Percentiles rank a stretch among this genome's conserved stretches.
These are phyloP conservation scores for Pyxicephalus adspersus DNA, from an alignment of 2,113 vertebrate genomes.

Conservation along the genomic window DNA sequence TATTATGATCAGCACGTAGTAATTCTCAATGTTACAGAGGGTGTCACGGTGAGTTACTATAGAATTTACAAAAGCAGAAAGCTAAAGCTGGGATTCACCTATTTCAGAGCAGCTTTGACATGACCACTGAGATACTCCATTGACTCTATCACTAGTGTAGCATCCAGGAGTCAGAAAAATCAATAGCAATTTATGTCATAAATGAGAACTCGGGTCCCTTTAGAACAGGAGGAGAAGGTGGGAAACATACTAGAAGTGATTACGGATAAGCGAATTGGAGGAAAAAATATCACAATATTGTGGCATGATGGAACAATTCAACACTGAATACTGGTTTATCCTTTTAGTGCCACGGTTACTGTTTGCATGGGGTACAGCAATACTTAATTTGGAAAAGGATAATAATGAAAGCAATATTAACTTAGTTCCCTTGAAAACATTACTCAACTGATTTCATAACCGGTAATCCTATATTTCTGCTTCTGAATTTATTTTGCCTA, in stretches of 20 bases:
- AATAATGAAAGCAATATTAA: too few species aligned
- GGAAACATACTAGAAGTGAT: conserved; percentile 10
- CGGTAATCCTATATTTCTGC: too few species aligned
- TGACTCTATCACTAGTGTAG: background rate
- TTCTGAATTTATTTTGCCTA: too few species aligned
- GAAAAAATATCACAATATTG: background rate
- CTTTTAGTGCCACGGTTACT: background rate
- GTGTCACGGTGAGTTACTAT: background rate
- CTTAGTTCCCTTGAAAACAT: too few species aligned
- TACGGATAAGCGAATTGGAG: conserved; percentile 19
- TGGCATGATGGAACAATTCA: background rate
- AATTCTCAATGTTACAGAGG: background rate
- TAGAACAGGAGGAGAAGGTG: background rate
- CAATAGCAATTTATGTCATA: conserved; percentile 43
- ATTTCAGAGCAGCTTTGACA: conserved; percentile 4
- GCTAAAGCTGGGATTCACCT: background rate
- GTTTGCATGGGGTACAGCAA: background rate
- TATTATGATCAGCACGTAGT: background rate
- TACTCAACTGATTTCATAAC: too few species aligned
- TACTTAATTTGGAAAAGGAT: background rate
- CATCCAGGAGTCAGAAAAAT: conserved; percentile 15
- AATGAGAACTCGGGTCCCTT: conserved; percentile 11
- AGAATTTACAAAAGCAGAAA: background rate
- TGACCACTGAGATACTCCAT: conserved; percentile 30
- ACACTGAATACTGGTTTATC: background rate